A percentile compares a stretch with the other conserved stretches of the same genome.
These are phyloP conservation scores for Contarinia nasturtii DNA, from an alignment of 1,140 invertebrate genomes.

Conservation along the genomic window DNA sequence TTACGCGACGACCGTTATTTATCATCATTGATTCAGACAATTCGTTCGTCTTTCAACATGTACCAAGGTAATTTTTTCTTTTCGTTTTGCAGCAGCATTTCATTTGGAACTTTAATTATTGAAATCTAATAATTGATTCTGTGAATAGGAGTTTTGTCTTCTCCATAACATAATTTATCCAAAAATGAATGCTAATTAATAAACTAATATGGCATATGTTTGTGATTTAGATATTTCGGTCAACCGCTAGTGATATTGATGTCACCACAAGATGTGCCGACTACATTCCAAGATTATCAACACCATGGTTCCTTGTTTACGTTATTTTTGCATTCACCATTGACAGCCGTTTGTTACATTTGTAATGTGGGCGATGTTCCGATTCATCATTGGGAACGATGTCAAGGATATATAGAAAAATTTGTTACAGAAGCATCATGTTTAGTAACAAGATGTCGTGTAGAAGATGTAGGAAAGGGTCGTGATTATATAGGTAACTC, in stretches of 20 bases:
- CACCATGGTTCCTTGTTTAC: slow-evolving; percentile 88
- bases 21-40: slow-evolving; percentile 91
- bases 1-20: slow-evolving; percentile 80
- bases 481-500: slow-evolving; percentile 21
- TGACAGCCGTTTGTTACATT: slow-evolving; percentile 83
- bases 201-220: not conserved
- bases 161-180: too few species aligned
- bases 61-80: slow-evolving; percentile 37
- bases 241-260: slow-evolving; percentile 87
- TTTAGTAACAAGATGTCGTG: slow-evolving; percentile 59
- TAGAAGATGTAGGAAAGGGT: slow-evolving; percentile 44
- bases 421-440: slow-evolving; percentile 78
- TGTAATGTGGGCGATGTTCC: slow-evolving; percentile 75
- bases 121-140: too few species aligned
- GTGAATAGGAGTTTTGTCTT: too few species aligned
- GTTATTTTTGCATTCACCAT: slow-evolving; percentile 81
- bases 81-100: too few species aligned
- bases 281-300: slow-evolving; percentile 68
- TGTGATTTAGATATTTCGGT: slow-evolving; percentile 50
- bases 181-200: too few species aligned
- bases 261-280: slow-evolving; percentile 79
- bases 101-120: too few species aligned
- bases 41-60: slow-evolving; percentile 82
- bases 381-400: slow-evolving; percentile 76
- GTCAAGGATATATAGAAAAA: slow-evolving; percentile 68